Conservation (phyloP, 2,113 vertebrate species). For the Vulpes lagopus region DNA sequence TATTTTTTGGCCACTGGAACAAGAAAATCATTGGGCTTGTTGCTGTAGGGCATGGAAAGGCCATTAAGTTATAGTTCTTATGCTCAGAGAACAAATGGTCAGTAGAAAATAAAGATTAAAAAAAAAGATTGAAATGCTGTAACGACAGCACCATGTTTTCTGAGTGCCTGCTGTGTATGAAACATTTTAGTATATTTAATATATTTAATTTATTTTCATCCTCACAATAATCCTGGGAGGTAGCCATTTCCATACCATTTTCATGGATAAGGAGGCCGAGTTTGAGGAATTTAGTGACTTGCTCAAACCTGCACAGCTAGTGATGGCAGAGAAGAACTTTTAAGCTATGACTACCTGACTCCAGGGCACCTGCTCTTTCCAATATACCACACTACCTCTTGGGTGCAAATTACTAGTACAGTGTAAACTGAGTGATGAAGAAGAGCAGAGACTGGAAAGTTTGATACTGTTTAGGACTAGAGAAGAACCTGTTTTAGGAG, state of each 20-base stretch:
- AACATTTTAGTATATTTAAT: background rate
- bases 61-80: background rate
- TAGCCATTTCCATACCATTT: too few relatives aligned
- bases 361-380: background rate
- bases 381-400: accelerated
- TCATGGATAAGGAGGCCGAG: background rate
- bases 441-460: too few relatives aligned
- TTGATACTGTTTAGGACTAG: background rate
- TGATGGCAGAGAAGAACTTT: background rate
- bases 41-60: background rate
- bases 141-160: background rate
- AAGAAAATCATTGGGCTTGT: background rate
- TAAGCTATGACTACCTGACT: background rate
- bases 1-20: background rate
- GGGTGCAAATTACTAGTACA: background rate
- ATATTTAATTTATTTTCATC: background rate
- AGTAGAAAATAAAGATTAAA: background rate
- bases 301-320: background rate
- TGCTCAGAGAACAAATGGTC: background rate
- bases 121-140: background rate
- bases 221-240: background rate
- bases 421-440: background rate
- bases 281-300: background rate
- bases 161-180: background rate
- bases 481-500: background rate